Evolutionary conservation across 2,888 invertebrate genomes (phyloP), one percentile per base, ranked within the genome.

Genomic region (Heliconius charithonia): DNA sequence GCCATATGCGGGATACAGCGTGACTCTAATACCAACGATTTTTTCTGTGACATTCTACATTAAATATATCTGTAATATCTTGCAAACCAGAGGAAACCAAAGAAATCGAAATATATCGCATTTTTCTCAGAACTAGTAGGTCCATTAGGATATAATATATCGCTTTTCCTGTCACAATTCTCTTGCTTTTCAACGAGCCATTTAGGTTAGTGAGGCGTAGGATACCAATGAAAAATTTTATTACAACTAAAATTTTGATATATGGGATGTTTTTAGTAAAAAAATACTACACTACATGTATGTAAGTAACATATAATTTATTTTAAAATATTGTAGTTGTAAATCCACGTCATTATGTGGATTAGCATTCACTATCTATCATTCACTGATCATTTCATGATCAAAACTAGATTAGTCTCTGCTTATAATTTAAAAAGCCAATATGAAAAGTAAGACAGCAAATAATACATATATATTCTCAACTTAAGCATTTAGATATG

Each of bases 91-190:
- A 32, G 7, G 37, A 37, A 37, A 67, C 67, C n/a, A 67, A n/a
- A 41, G 16, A 67, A 67, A 41, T 67, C 7, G 67, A 67, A 41
- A 67, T 67, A 67, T 41, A 41, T 67, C 37, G 25, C 67, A 37
- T 67, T 67, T 67, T n/a, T 67, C 41, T 41, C 4, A 67, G 67
- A 56, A 59, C 71, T 32, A 56, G 27, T 51, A 70, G n/a, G 32
- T 56, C 32, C 71, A 72, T 56, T 56, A 72, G 32, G 71, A 56
- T 72, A 72, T 59, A 51, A 56, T 72, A 72, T 56, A 72, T 72
- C 16, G 71, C n/a, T 56, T 72, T 70, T 56, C 51, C 71, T 71
- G 29, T 71, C 51, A 71, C 71, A 29, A 19, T 71, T 71, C 71
- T 51, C 29, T 71, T 51, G 51, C 51, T 22, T 71, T 56, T 56